phyloP scores from a whole-genome alignment of 2,888 invertebrate genomes.

The Apodemia duryi region DNA sequence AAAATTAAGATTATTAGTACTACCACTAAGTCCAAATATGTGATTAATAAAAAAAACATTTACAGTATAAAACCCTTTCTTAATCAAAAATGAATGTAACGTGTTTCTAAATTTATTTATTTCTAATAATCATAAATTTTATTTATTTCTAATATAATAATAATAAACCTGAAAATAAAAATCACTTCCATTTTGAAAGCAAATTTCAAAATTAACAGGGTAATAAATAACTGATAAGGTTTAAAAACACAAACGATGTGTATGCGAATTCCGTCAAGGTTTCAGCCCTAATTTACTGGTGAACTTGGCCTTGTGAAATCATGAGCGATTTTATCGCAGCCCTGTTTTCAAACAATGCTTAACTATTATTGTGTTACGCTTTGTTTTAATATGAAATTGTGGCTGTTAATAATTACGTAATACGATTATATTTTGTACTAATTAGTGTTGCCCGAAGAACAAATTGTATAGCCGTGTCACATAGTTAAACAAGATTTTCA shows the following conservation, averaged over 20 bases:
- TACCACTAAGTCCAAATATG: no score
- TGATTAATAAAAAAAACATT: no score
- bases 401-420: background rate
- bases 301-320: conserved; percentile 20
- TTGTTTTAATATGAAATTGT: conserved; percentile 12
- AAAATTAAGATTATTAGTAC: no score
- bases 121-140: no score
- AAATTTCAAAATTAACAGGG: background rate
- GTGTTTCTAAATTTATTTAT: no score
- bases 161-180: background rate
- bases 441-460: background rate
- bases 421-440: background rate
- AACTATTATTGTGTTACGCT: conserved; percentile 12
- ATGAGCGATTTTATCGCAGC: conserved; percentile 21
- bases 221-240: background rate
- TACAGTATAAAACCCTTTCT: no score
- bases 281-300: conserved; percentile 9
- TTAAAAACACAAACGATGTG: conserved; percentile 1
- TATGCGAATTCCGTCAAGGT: conserved; percentile 8
- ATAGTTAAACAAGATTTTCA: background rate
- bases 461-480: background rate
- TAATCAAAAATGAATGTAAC: no score
- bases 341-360: conserved; percentile 17
- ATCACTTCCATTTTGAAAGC: background rate
- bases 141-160: no score